Conservation (phyloP, 2,113 vertebrate genomes). For the Nothocercus julius region DNA sequence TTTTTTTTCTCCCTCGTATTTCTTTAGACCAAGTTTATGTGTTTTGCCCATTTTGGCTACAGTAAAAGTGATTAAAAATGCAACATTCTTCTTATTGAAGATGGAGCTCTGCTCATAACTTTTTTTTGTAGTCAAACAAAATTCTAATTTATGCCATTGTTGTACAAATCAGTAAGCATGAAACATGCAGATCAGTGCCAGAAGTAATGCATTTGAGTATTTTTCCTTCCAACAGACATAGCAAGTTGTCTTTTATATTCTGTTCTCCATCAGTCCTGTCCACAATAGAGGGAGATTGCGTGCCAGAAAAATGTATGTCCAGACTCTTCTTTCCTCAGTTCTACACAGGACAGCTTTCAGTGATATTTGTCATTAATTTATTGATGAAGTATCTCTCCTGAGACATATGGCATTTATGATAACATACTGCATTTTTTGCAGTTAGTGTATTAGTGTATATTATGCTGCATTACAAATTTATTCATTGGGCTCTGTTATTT, state of each 20-base stretch:
- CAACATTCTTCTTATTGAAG: not conserved
- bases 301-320: not conserved
- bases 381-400: not conserved
- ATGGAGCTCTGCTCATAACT: not conserved
- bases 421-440: not conserved
- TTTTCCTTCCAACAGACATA: not conserved
- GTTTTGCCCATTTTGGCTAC: not conserved
- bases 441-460: not conserved
- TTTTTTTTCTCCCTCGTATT: not conserved
- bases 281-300: not conserved
- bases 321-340: not conserved
- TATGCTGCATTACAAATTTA: not conserved
- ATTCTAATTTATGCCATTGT: not conserved
- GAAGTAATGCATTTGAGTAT: not conserved
- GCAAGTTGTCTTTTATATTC: not conserved
- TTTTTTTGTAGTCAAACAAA: not conserved
- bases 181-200: not conserved
- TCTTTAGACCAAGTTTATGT: not conserved
- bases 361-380: not conserved
- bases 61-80: not conserved
- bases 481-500: conserved; percentile 2
- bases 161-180: not conserved
- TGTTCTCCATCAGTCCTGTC: not conserved
- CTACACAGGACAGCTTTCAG: not conserved
- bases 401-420: not conserved